Base-by-base conservation (phyloP, 1,140 invertebrate species). In the Eciton burchellii region DNA sequence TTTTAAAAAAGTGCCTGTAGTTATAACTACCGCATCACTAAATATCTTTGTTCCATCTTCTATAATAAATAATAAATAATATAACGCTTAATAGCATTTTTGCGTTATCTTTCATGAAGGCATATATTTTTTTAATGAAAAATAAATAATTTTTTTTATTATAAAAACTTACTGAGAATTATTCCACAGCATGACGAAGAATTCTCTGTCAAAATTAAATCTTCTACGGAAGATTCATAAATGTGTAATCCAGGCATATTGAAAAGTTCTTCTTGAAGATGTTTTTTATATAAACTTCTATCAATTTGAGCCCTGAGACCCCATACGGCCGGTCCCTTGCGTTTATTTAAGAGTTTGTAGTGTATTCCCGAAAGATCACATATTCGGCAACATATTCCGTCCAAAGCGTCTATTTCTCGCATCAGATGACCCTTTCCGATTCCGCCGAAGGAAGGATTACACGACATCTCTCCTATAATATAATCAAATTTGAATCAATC, bases 351-450 rank as follows among this genome's bases (percentile, higher is more conserved):
- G 35, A 96, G 94, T 91, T 96, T 97, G 88, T 97, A 97, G 84
- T 97, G 96, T 47, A 97, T 95, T 29, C 97, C 97, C n/a, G 96
- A 97, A 56, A 95, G 90, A 95, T 98, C 98, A 94, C 98, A 99
- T 57, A 98, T 97, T 86, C 96, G 94, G 14, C 95, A 95, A 95
- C 97, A 98, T 11, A 99, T 89, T 21, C 98, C 98, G 95, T 98
- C 98, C 0, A 99, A 92, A 16, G 98, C 98, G 94, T 99, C 98
- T 26, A 99, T 94, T 95, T 99, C 98, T 92, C 95, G 95, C 95
- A 99, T 97, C 54, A 99, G 94, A 94, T 99, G 98, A 0, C 98
- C 98, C 94, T 99, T 99, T 1, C 98, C 98, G 87, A 99, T 98
- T 24, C 98, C 98, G 68, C 98, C 98, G 94, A 99, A 99, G 14